Base-by-base conservation (phyloP, 2,797 vertebrate genomes). In the Oreonectes daqikongensis region DNA sequence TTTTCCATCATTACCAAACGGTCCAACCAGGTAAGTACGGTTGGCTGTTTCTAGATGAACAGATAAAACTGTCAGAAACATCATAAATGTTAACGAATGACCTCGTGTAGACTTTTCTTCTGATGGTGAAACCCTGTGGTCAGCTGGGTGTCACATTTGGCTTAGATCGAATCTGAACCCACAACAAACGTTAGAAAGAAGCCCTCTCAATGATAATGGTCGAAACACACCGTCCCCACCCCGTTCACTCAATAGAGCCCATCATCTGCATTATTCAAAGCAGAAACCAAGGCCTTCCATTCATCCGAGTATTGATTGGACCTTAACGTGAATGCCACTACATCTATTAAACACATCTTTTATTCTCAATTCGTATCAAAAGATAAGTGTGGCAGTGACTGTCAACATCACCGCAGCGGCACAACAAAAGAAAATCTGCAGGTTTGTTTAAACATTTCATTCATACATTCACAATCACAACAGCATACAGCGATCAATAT, bases 241-340 rank as follows among this genome's bases (percentile, higher is more conserved):
- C 66, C 20, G 10, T 40, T 40, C 66, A 69, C 57, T 77, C 66
- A 69, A 69, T 18, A 61, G 8, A 75, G 11, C 66, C 28, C 55
- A 77, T 63, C 75, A 77, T 63, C 66, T 77, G 66, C 57, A 77
- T 77, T 77, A 77, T 77, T 77, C 67, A 77, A 40, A 69, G 44
- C 55, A 76, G 55, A 77, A 77, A 69, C 75, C 66, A 2, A 69
- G 75, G 17, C 7, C 75, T 61, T 57, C 44, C 66, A 69, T 77
- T 77, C 75, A 69, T 30, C 40, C 2, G 4, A 52, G 66, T 69
- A 77, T 77, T 69, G 75, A 77, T 77, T 52, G 59, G 66, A 40
- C 50, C 44, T 52, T 69, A 35, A 77, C 44, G 30, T 4, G 66
- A 69, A 69, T 69, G 67, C 57, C 66, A 22, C 44, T 50, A 59